Percentiles rank a stretch among this genome's conserved stretches.
These are phyloP conservation scores for Vulpes lagopus DNA, from an alignment of 2,113 vertebrate genomes.

Conservation along the genomic window DNA sequence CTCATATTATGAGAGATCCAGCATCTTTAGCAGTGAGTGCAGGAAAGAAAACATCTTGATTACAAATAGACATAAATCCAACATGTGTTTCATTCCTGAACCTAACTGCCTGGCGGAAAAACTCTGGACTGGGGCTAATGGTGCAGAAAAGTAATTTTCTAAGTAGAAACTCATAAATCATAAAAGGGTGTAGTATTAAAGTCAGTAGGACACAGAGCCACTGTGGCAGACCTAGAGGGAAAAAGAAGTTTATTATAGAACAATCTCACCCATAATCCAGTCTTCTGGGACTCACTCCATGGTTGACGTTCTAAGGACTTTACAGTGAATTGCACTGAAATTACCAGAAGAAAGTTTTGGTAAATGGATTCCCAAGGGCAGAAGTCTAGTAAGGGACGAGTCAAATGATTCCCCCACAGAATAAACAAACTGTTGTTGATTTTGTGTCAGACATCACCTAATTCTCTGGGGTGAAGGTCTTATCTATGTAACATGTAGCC, in stretches of 20 bases:
- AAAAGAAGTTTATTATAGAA: not conserved
- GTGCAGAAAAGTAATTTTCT: not conserved
- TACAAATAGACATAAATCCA: not conserved
- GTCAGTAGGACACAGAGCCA: not conserved
- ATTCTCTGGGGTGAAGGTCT: not conserved
- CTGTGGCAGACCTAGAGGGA: not conserved
- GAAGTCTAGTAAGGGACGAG: not conserved
- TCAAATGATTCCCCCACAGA: not conserved
- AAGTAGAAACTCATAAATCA: not conserved
- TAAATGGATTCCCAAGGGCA: not conserved
- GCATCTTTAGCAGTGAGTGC: not conserved
- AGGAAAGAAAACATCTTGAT: not conserved
- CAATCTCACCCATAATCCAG: not conserved
- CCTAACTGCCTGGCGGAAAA: not conserved
- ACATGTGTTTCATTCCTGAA: not conserved
- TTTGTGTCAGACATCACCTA: not conserved
- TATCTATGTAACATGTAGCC: not conserved
- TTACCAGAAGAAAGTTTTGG: not conserved
- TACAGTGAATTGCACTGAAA: not conserved
- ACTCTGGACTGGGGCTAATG: not conserved
- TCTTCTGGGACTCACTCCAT: too few species aligned
- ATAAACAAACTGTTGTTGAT: not conserved
- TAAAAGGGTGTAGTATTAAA: not conserved
- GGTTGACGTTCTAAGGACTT: not conserved
- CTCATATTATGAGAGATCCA: not conserved